phyloP scores from a whole-genome alignment of 2,888 invertebrate genomes.

The Agrochola macilenta region DNA sequence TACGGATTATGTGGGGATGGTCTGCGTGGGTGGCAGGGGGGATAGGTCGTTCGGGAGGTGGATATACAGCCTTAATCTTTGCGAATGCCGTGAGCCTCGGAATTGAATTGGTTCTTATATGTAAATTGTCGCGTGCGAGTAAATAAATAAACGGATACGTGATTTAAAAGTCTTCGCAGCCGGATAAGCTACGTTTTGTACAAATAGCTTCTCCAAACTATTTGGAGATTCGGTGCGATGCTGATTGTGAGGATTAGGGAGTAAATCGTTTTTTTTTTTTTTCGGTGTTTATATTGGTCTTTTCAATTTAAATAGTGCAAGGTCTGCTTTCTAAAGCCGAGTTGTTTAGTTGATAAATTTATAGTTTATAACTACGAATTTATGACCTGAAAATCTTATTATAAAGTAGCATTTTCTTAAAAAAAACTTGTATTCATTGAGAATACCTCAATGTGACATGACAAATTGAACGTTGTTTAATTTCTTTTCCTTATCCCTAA shows the following conservation, averaged over 20 bases:
- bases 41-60: slow-evolving; percentile 70
- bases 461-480: not conserved
- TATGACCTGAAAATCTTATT: not conserved
- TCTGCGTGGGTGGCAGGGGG: slow-evolving; percentile 73
- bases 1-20: slow-evolving; percentile 87
- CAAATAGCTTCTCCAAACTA: slow-evolving; percentile 70
- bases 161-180: slow-evolving; percentile 82
- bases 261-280: slow-evolving; percentile 4
- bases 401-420: not conserved
- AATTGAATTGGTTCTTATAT: slow-evolving; percentile 89
- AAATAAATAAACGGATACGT: slow-evolving; percentile 87
- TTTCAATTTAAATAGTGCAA: slow-evolving; percentile 1
- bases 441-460: too few species aligned
- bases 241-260: slow-evolving; percentile 57
- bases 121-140: slow-evolving; percentile 88
- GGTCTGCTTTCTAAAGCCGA: not conserved
- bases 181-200: slow-evolving; percentile 73
- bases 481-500: not conserved
- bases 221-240: slow-evolving; percentile 50
- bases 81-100: slow-evolving; percentile 85
- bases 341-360: not conserved
- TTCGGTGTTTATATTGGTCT: not conserved
- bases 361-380: too few species aligned
- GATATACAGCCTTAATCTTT: slow-evolving; percentile 86
- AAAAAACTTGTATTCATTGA: not conserved